A percentile compares a stretch with the other conserved stretches of the same genome.
These are phyloP conservation scores for Meta bourneti DNA, from an alignment of 2,888 invertebrate genomes.

Conservation along the genomic window DNA sequence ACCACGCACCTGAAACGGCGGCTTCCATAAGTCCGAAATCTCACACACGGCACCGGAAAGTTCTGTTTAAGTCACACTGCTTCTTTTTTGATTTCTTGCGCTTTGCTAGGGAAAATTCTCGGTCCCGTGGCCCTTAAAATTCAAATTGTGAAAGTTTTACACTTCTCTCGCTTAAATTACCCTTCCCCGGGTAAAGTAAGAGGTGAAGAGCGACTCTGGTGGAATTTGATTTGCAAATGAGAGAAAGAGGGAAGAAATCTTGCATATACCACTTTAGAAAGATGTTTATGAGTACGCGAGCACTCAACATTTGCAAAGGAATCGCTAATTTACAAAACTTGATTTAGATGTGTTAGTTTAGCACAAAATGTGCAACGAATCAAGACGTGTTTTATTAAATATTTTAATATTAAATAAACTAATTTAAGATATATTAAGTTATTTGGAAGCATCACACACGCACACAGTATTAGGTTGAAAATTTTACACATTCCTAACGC, in stretches of 20 bases:
- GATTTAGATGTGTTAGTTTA: background rate
- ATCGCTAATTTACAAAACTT: background rate
- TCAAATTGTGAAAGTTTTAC: slow-evolving; percentile 5
- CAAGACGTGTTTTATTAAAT: background rate
- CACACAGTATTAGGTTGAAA: no score
- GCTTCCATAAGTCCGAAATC: background rate
- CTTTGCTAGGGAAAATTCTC: background rate
- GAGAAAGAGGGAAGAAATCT: background rate
- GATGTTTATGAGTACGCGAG: background rate
- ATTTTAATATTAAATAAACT: background rate
- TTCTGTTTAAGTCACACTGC: no score
- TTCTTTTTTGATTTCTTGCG: background rate
- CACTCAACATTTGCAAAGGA: background rate
- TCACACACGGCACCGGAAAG: background rate
- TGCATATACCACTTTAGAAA: background rate
- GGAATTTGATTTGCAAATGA: background rate
- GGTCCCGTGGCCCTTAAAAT: background rate
- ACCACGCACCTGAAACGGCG: slow-evolving; percentile 37
- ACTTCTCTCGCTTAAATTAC: background rate
- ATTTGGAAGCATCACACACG: no score
- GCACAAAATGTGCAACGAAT: background rate
- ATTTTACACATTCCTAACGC: no score
- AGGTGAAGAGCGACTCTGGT: background rate
- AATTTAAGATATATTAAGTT: no score
- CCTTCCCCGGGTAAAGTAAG: background rate